A percentile compares a stretch with the other conserved stretches of the same genome.
Conservation (phyloP, 2,113 vertebrate species). For the Alosa alosa region DNA sequence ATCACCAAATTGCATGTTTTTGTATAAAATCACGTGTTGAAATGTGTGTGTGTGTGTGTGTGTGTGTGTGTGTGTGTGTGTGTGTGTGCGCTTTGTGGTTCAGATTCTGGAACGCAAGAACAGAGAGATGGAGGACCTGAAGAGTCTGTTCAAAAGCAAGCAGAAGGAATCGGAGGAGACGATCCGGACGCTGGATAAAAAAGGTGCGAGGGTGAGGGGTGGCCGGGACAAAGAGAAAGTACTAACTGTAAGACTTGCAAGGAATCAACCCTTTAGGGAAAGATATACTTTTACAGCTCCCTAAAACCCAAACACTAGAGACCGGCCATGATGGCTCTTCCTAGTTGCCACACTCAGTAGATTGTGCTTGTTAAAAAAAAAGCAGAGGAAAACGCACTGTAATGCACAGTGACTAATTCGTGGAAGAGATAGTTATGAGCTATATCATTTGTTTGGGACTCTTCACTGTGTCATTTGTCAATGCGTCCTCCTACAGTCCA, state of each 20-base stretch:
- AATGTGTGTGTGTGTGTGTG: not conserved
- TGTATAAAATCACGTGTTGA: not conserved
- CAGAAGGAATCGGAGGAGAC: constrained; percentile 84
- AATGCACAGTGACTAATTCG: not conserved
- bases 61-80: constrained; percentile 2
- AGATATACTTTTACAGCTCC: not conserved
- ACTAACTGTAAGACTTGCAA: not conserved
- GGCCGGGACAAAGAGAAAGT: not conserved
- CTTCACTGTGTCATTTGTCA: not conserved
- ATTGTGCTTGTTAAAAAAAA: not conserved
- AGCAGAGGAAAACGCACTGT: not conserved
- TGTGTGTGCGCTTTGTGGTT: constrained; percentile 9
- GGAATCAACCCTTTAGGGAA: not conserved
- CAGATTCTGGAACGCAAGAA: constrained; percentile 96
- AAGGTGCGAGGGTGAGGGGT: constrained; percentile 76
- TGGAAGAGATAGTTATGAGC: not conserved
- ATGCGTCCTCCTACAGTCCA: constrained; percentile 75
- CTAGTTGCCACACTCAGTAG: not conserved
- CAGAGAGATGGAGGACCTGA: constrained; percentile 85
- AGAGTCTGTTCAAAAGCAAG: constrained; percentile 77
- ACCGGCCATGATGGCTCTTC: not conserved
- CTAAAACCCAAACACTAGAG: not conserved
- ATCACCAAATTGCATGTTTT: not conserved
- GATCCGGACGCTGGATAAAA: constrained; percentile 85
- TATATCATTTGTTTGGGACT: not conserved